A percentile compares a stretch with the other conserved stretches of the same genome.
These are phyloP conservation scores for Plectrocnemia conspersa DNA, from an alignment of 1,140 invertebrate species.

Conservation along the genomic window DNA sequence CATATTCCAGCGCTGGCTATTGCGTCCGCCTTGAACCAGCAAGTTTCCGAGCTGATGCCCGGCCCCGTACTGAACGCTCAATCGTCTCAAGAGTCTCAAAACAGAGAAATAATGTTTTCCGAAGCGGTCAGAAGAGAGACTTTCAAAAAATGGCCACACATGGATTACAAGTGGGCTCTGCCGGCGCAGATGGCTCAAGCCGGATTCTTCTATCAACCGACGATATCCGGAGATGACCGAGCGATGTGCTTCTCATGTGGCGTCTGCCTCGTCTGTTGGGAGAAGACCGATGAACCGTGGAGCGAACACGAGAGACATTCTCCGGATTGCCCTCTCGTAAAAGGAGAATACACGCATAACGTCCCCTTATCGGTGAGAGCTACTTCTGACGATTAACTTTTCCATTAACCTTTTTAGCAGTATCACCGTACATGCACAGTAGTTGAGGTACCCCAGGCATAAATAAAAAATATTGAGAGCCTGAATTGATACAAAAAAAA, in stretches of 20 bases:
- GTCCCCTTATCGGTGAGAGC: constrained; percentile 71
- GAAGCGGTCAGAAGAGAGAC: constrained; percentile 85
- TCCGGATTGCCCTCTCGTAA: constrained; percentile 86
- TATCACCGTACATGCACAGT: too few species aligned
- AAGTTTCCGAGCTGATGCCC: constrained; percentile 68
- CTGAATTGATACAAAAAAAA: too few species aligned
- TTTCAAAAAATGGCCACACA: constrained; percentile 91
- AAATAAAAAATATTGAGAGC: too few species aligned
- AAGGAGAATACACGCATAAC: constrained; percentile 92
- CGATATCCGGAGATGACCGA: constrained; percentile 80
- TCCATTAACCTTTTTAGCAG: too few species aligned
- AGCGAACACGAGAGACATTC: constrained; percentile 93
- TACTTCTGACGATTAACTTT: too few species aligned
- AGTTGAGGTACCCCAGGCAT: too few species aligned
- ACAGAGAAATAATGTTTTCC: constrained; percentile 80
- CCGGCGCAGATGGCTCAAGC: constrained; percentile 94
- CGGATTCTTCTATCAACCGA: constrained; percentile 92
- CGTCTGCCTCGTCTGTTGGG: constrained; percentile 91
- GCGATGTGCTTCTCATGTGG: constrained; percentile 94
- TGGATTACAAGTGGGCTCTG: constrained; percentile 96
- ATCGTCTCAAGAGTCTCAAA: constrained; percentile 53
- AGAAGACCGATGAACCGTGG: constrained; percentile 93
- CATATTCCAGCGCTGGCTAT: constrained; percentile 81
- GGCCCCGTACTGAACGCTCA: constrained; percentile 32
- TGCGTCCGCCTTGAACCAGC: constrained; percentile 81